A percentile compares a stretch with the other conserved stretches of the same genome.
These are phyloP conservation scores for Nomada goodeniana DNA, from an alignment of 2,888 invertebrate genomes.

Conservation along the genomic window DNA sequence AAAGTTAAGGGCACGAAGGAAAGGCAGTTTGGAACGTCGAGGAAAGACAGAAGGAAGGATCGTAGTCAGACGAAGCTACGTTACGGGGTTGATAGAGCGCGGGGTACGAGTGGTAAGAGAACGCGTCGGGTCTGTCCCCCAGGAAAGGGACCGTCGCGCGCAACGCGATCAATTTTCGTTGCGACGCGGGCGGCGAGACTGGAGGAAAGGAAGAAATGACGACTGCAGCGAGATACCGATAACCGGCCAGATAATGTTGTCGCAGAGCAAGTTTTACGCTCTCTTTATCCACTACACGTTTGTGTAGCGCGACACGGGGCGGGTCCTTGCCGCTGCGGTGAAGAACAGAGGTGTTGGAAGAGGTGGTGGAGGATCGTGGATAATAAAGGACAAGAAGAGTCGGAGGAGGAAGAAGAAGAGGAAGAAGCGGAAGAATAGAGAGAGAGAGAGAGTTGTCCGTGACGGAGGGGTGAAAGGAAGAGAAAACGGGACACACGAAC, in stretches of 20 bases:
- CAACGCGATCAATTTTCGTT: constrained; percentile 77
- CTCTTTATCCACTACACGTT: constrained; percentile 83
- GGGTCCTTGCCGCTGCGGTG: constrained; percentile 78
- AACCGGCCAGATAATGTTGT: constrained; percentile 78
- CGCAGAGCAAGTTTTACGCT: constrained; percentile 83
- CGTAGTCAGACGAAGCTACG: constrained; percentile 36
- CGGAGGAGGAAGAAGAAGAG: constrained; percentile 34
- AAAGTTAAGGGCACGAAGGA: constrained; percentile 57
- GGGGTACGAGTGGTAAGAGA: constrained; percentile 36
- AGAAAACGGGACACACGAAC: constrained; percentile 6
- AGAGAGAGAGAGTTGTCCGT: constrained; percentile 3
- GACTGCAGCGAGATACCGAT: constrained; percentile 67
- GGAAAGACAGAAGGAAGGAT: constrained; percentile 53
- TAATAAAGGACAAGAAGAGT: constrained; percentile 27
- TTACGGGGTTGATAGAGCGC: constrained; percentile 7
- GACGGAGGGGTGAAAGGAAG: not conserved
- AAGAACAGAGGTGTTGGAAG: constrained; percentile 55
- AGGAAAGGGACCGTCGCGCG: constrained; percentile 73
- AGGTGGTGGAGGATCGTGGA: constrained; percentile 34
- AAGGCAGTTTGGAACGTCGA: constrained; percentile 36
- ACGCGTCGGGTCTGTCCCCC: constrained; percentile 71
- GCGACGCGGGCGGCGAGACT: constrained; percentile 68
- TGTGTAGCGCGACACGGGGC: constrained; percentile 82
- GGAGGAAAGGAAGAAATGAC: constrained; percentile 66
- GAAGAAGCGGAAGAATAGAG: constrained; percentile 21